These are phyloP conservation scores for Spea hammondii DNA, from an alignment of 2,797 vertebrate species.

Conservation along the genomic window DNA sequence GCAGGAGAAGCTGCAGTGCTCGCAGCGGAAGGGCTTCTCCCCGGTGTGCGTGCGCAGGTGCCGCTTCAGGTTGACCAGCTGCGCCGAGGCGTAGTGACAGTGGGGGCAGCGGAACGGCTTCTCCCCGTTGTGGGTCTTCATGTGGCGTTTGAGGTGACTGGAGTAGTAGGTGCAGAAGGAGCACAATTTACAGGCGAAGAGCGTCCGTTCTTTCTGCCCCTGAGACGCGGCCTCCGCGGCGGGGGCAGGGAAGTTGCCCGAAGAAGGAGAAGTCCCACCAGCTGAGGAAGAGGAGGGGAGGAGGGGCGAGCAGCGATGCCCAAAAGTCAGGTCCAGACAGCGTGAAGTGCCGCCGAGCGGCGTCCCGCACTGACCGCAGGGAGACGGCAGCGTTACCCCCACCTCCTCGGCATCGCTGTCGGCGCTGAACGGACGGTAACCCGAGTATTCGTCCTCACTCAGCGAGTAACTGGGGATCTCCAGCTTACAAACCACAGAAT, in stretches of 20 bases:
- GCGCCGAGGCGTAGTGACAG: slow-evolving; percentile 90
- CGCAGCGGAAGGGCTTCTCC: slow-evolving; percentile 91
- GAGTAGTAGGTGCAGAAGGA: slow-evolving; percentile 93
- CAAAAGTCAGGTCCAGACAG: slow-evolving; percentile 74
- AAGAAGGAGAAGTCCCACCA: slow-evolving; percentile 51
- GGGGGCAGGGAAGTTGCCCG: neutral
- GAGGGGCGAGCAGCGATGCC: slow-evolving; percentile 59
- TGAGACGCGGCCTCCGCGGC: slow-evolving; percentile 55
- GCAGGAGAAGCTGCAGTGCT: slow-evolving; percentile 88
- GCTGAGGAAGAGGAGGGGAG: slow-evolving; percentile 30
- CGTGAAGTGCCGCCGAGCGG: slow-evolving; percentile 69
- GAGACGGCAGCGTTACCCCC: slow-evolving; percentile 60
- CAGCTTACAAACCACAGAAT: slow-evolving; percentile 82
- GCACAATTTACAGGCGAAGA: slow-evolving; percentile 88
- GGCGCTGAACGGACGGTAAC: slow-evolving; percentile 81
- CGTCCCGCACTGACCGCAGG: slow-evolving; percentile 82
- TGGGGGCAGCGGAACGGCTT: slow-evolving; percentile 89
- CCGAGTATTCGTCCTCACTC: slow-evolving; percentile 84
- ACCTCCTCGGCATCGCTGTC: slow-evolving; percentile 83
- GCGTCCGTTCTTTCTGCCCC: slow-evolving; percentile 65
- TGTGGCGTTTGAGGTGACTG: slow-evolving; percentile 96
- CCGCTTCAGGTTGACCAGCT: slow-evolving; percentile 94
- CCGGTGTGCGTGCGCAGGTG: slow-evolving; percentile 92
- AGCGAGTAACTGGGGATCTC: slow-evolving; percentile 80
- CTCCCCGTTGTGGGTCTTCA: slow-evolving; percentile 94